Percentiles rank a stretch among this genome's conserved stretches.
Conservation (phyloP, 2,113 vertebrate genomes). For the Pituophis catenifer region DNA sequence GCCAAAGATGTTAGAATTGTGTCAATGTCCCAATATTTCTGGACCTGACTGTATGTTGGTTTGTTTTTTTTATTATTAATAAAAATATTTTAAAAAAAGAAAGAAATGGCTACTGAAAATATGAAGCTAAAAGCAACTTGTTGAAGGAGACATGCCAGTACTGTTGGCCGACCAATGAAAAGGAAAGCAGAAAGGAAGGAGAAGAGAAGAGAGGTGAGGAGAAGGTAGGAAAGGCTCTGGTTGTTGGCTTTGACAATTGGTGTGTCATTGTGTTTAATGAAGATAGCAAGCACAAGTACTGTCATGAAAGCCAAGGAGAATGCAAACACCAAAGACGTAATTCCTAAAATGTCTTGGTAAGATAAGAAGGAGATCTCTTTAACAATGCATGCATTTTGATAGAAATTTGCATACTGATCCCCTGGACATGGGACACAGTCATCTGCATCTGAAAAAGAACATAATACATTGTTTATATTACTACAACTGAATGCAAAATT, state of each 20-base stretch:
- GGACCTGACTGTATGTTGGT: too few relatives aligned
- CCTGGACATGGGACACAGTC: neutral
- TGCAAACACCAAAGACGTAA: neutral
- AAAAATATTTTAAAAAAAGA: too few relatives aligned
- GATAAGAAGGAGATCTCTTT: neutral
- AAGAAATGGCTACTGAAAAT: neutral
- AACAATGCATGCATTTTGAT: neutral
- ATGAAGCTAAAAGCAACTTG: neutral
- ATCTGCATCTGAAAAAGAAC: neutral
- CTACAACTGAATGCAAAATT: neutral
- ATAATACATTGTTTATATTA: neutral
- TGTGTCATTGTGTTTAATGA: neutral
- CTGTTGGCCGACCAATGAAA: neutral
- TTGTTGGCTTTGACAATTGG: neutral
- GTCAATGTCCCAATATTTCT: too few relatives aligned
- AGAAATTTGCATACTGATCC: neutral
- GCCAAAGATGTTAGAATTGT: too few relatives aligned
- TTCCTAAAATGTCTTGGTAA: neutral
- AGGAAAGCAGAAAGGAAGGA: neutral
- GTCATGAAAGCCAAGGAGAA: neutral
- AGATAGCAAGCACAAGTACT: neutral
- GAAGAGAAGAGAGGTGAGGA: neutral
- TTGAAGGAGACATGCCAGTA: neutral
- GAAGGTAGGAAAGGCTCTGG: neutral
- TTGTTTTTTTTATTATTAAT: too few relatives aligned